phyloP scores from a whole-genome alignment of 2,113 vertebrate species.

The Uria aalge region DNA sequence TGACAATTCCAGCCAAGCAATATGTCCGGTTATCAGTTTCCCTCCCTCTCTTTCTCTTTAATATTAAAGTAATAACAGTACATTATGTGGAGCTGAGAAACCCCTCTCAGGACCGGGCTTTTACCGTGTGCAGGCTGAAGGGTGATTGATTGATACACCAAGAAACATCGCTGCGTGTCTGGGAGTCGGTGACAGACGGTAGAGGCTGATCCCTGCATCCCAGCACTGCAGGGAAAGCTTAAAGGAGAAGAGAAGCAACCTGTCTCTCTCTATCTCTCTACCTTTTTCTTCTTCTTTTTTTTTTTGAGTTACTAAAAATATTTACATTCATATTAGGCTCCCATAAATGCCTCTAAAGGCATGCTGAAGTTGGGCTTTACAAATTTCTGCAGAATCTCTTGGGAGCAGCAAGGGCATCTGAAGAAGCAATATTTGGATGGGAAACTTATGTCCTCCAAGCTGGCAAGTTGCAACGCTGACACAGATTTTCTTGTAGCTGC shows the following conservation, averaged over 20 bases:
- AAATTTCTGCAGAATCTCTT: background rate
- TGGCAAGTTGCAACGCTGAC: background rate
- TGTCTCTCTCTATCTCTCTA: background rate
- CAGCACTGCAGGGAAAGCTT: background rate
- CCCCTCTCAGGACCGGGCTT: background rate
- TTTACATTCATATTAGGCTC: background rate
- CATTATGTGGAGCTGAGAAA: background rate
- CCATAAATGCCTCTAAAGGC: background rate
- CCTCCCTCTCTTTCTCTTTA: background rate
- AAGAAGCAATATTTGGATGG: conserved; percentile 24
- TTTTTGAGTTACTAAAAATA: background rate
- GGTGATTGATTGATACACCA: background rate
- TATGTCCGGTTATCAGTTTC: background rate
- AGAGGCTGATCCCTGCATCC: background rate
- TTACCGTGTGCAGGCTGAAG: background rate
- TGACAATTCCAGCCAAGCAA: background rate
- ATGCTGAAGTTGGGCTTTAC: background rate
- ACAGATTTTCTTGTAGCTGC: background rate
- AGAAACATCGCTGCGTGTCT: rapidly evolving
- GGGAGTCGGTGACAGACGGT: background rate
- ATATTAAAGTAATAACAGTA: background rate
- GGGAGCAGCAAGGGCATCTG: background rate
- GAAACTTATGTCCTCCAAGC: conserved; percentile 47
- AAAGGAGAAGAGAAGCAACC: background rate
- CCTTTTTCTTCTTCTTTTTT: background rate